Conservation (phyloP, 2,113 vertebrate genomes). For the Cettia cetti region DNA sequence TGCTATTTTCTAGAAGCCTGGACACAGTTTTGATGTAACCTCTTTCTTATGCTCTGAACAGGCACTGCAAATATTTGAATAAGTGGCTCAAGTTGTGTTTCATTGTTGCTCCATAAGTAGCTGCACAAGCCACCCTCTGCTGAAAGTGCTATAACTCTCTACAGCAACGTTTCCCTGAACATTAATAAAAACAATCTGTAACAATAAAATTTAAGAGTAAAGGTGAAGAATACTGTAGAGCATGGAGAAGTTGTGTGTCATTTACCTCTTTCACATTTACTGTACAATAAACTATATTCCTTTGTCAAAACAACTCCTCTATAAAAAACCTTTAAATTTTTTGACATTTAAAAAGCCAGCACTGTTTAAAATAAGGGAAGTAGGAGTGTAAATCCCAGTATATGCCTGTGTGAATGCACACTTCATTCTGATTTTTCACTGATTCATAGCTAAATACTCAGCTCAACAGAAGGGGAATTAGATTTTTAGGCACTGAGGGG, state of each 20-base stretch:
- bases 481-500: background rate
- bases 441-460: constrained; percentile 47
- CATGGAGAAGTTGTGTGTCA: background rate
- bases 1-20: background rate
- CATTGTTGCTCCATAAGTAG: background rate
- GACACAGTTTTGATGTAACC: background rate
- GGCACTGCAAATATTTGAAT: background rate
- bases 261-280: background rate
- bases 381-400: constrained; percentile 53
- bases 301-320: constrained; percentile 25
- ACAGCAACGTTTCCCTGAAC: background rate
- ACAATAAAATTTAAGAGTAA: background rate
- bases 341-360: constrained; percentile 43
- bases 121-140: background rate
- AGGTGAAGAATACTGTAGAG: background rate
- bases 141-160: background rate
- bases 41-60: background rate
- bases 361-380: constrained; percentile 50
- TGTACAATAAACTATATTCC: background rate
- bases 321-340: background rate
- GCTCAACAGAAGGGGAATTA: constrained; percentile 37
- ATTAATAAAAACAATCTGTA: background rate
- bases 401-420: constrained; percentile 8
- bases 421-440: constrained; percentile 62
- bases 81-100: background rate